Conservation (phyloP, 2,113 vertebrate species). For the Pterophyllum scalare region DNA sequence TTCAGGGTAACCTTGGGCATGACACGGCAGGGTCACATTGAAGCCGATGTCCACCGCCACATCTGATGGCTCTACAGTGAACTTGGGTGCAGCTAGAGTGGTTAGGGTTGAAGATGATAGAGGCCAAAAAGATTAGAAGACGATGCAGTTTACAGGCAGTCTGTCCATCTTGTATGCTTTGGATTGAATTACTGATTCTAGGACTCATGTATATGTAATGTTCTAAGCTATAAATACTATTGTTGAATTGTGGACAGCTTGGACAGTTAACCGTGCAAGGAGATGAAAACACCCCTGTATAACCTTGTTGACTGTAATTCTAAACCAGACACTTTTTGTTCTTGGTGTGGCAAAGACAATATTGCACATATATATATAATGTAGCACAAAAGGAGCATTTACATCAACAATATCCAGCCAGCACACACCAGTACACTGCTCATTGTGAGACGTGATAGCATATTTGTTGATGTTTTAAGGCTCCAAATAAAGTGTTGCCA, state of each 20-base stretch:
- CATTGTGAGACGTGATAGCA: background rate
- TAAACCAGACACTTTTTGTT: constrained; percentile 6
- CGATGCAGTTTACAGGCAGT: background rate
- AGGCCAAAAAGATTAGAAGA: background rate
- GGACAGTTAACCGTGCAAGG: background rate
- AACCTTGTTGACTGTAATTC: background rate
- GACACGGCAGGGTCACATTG: constrained; percentile 87
- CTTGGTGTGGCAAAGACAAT: background rate
- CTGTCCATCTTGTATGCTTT: background rate
- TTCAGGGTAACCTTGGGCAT: constrained; percentile 87
- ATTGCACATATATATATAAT: background rate
- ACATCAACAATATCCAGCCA: background rate
- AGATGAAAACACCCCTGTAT: background rate
- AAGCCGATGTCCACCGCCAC: constrained; percentile 88
- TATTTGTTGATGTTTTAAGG: background rate
- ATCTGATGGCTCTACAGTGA: constrained; percentile 85
- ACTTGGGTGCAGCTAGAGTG: constrained; percentile 85
- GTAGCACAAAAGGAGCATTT: constrained; percentile 18
- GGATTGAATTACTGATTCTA: background rate
- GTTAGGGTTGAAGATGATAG: background rate
- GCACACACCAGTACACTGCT: background rate
- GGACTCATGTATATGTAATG: background rate
- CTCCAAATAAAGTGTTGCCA: background rate
- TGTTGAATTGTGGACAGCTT: background rate
- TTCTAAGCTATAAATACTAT: background rate